Percentiles rank a stretch among this genome's conserved stretches.
phyloP scores from a whole-genome alignment of 2,797 vertebrate genomes.

The Sparidentex hasta region DNA sequence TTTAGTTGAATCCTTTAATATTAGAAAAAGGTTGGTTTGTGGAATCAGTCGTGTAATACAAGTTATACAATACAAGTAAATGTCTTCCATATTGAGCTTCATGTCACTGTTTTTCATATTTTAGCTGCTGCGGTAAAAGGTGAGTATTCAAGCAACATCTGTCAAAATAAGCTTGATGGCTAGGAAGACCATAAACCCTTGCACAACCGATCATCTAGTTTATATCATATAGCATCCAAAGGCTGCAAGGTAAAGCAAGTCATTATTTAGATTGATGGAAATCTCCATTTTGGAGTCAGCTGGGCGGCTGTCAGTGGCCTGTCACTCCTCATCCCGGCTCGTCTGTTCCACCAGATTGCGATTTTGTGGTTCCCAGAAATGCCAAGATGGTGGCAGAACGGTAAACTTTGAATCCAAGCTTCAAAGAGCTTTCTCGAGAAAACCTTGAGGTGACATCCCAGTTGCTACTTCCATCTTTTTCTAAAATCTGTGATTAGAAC shows the following conservation, averaged over 20 bases:
- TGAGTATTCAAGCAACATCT: no score
- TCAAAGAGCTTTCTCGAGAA: slow-evolving; percentile 5
- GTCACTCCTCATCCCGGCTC: not conserved
- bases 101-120: no score
- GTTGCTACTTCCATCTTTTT: not conserved
- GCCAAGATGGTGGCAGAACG: not conserved
- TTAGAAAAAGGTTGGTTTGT: no score
- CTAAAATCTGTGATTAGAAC: slow-evolving; percentile 32
- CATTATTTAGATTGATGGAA: not conserved
- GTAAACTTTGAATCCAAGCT: not conserved
- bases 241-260: not conserved
- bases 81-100: no score
- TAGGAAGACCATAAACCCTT: no score
- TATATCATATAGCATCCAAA: not conserved
- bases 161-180: no score
- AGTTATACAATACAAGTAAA: no score
- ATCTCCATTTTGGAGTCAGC: not conserved
- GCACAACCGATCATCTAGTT: not conserved
- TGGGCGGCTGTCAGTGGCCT: no score
- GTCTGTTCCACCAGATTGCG: not conserved
- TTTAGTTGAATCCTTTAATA: no score
- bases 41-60: no score
- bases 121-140: no score
- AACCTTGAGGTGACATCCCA: slow-evolving; percentile 11
- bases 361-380: slow-evolving; percentile 11